Conservation (phyloP, 2,797 vertebrate genomes). For the Nyctalus aviator region DNA sequence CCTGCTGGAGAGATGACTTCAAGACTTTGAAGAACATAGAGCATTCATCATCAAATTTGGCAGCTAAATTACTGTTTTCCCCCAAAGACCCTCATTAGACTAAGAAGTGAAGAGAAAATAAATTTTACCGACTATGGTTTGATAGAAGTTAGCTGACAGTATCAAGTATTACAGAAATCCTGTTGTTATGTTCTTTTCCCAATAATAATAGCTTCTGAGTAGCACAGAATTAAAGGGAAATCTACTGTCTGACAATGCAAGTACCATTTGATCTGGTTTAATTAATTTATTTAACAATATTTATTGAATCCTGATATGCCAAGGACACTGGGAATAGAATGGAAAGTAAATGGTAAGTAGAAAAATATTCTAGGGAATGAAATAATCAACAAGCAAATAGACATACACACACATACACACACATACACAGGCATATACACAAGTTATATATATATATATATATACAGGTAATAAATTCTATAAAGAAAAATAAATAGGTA, state of each 20-base stretch:
- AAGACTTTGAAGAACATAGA: neutral
- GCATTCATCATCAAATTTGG: neutral
- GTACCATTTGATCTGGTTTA: neutral
- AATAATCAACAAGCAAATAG: neutral
- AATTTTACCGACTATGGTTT: neutral
- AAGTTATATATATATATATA: too few species aligned
- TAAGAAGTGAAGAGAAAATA: neutral
- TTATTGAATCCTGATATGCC: neutral
- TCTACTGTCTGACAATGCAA: neutral
- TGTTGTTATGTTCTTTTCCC: neutral
- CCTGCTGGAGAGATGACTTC: neutral
- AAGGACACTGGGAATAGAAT: neutral
- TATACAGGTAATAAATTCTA: neutral
- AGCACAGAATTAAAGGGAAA: neutral
- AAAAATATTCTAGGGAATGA: neutral
- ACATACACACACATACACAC: neutral
- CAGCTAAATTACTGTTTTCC: neutral
- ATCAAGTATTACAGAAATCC: neutral
- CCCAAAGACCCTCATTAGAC: neutral
- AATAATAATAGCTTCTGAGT: neutral
- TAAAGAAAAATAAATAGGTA: neutral
- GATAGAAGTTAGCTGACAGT: neutral
- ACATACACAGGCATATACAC: neutral
- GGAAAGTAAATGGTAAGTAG: neutral
- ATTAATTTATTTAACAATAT: neutral